phyloP scores from a whole-genome alignment of 2,113 vertebrate genomes.

The Dicrurus megarhynchus region DNA sequence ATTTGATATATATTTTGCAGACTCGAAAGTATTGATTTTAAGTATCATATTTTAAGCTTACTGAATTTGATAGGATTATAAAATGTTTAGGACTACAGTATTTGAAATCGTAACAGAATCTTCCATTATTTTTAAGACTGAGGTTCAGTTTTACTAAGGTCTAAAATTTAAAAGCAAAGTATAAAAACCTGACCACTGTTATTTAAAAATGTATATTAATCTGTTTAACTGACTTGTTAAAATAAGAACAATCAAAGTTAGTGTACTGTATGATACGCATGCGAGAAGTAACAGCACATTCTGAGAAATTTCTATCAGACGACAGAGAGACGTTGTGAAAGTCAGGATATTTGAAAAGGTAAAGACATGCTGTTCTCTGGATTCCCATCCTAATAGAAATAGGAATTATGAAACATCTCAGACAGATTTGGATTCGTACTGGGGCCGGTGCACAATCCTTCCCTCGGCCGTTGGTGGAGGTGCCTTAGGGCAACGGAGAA shows the following conservation, averaged over 20 bases:
- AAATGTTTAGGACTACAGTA: conserved; percentile 62
- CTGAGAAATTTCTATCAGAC: background rate
- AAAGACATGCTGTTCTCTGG: conserved; percentile 28
- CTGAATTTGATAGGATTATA: conserved; percentile 61
- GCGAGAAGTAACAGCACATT: conserved; percentile 39
- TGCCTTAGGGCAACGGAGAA: background rate
- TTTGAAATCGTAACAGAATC: conserved; percentile 63
- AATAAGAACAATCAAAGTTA: conserved; percentile 33
- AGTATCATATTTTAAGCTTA: conserved; percentile 69
- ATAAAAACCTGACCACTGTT: conserved; percentile 45
- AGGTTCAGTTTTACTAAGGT: conserved; percentile 60
- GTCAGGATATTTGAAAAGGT: conserved; percentile 30
- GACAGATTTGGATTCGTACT: background rate
- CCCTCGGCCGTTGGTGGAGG: background rate
- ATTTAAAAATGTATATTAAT: conserved; percentile 56
- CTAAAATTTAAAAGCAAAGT: conserved; percentile 38
- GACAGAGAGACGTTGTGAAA: conserved; percentile 30
- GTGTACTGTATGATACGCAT: background rate
- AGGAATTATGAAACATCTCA: background rate
- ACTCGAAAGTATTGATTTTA: conserved; percentile 69
- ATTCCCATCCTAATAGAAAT: background rate
- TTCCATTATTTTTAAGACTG: conserved; percentile 68
- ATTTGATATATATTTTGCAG: conserved; percentile 72
- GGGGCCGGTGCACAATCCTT: background rate
- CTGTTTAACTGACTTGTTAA: conserved; percentile 42